Percentiles rank a stretch among this genome's conserved stretches.
Conservation (phyloP, 2,797 vertebrate species). For the Pagetopsis macropterus region DNA sequence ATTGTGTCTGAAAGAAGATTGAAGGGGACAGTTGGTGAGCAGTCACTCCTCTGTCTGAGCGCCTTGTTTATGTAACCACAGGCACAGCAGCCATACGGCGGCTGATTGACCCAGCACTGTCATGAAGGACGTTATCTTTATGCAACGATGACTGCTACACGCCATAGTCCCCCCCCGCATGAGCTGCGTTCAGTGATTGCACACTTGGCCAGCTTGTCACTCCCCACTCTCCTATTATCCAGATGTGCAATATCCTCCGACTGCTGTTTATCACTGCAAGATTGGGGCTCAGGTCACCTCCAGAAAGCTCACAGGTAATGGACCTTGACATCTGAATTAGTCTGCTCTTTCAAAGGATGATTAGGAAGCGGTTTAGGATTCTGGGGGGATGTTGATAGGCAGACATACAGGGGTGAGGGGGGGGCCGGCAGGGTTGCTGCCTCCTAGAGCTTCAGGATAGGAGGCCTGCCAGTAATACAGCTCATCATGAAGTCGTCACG, state of each 20-base stretch:
- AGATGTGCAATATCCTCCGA: conserved; percentile 69
- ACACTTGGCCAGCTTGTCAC: conserved; percentile 46
- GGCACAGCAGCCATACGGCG: conserved; percentile 50
- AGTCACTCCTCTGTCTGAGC: conserved; percentile 44
- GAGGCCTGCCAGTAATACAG: conserved; percentile 58
- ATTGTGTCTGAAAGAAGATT: conserved; percentile 48
- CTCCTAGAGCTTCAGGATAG: conserved; percentile 49
- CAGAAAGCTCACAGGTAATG: conserved; percentile 75
- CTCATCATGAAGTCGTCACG: conserved; percentile 59
- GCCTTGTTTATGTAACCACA: conserved; percentile 60
- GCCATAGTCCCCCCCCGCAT: conserved; percentile 10
- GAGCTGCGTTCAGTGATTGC: conserved; percentile 36
- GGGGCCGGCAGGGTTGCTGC: conserved; percentile 27
- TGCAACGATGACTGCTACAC: conserved; percentile 47
- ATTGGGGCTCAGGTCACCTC: conserved; percentile 72
- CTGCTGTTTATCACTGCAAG: conserved; percentile 67
- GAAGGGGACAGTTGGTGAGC: conserved; percentile 51
- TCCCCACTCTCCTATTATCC: conserved; percentile 60
- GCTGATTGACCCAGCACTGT: conserved; percentile 59
- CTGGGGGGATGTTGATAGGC: conserved; percentile 59
- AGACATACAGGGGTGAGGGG: conserved; percentile 44
- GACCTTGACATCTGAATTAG: conserved; percentile 77
- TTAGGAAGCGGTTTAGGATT: conserved; percentile 74
- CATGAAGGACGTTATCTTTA: conserved; percentile 70
- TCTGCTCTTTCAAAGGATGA: conserved; percentile 70